Evolutionary conservation across 23 tunicate species (phyloP).

Genomic region (Diplosoma virens): DNA sequence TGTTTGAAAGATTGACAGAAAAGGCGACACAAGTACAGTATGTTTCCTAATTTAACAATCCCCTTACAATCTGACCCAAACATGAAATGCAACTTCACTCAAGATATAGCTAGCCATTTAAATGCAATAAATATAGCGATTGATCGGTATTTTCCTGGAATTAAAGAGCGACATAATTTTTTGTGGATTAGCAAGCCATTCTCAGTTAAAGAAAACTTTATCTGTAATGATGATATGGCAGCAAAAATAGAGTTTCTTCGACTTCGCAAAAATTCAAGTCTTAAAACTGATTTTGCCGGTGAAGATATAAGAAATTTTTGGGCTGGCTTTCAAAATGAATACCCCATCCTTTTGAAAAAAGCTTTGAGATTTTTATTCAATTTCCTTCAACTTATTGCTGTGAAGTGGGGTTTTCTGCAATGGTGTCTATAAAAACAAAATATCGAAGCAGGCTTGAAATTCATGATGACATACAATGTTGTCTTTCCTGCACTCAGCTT

Average conservation of each 20-base stretch:
- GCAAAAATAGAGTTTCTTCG: slow-evolving; percentile 37
- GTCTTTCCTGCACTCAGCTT: slow-evolving; percentile 33
- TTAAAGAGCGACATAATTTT: background rate
- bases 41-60: background rate
- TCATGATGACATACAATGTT: slow-evolving; percentile 40
- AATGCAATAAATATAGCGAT: background rate
- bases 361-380: background rate
- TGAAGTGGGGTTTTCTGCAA: slow-evolving; percentile 46
- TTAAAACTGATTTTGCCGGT: slow-evolving; percentile 24
- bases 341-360: slow-evolving; percentile 36
- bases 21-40: background rate
- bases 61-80: slow-evolving; percentile 22
- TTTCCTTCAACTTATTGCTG: slow-evolving; percentile 23
- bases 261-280: slow-evolving; percentile 33
- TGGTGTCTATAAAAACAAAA: slow-evolving; percentile 32
- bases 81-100: slow-evolving; percentile 6
- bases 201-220: slow-evolving; percentile 6
- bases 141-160: slow-evolving; percentile 13
- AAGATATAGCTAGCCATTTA: background rate
- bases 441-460: slow-evolving; percentile 38
- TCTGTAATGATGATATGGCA: slow-evolving; percentile 22
- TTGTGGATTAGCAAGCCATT: slow-evolving; percentile 6
- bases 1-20: background rate
- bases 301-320: slow-evolving; percentile 27
- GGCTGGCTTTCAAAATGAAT: slow-evolving; percentile 23